Conservation (phyloP, 1,140 invertebrate genomes). For the Chironomus striatipennis region DNA sequence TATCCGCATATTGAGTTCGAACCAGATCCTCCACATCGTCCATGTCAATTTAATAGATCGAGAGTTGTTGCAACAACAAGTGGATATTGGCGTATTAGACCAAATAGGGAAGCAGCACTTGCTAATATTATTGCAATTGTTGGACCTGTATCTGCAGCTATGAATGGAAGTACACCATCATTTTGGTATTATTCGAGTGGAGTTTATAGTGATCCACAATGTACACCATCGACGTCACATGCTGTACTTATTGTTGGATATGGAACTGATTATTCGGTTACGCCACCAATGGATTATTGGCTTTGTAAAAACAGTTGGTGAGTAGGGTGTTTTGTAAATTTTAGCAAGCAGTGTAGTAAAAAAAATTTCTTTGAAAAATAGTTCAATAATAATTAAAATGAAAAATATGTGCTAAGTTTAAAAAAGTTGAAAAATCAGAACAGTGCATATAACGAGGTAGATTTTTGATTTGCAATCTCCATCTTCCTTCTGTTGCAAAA, state of each 20-base stretch:
- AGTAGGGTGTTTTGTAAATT: too few species aligned
- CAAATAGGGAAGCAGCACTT: constrained; percentile 61
- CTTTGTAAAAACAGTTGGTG: constrained; percentile 39
- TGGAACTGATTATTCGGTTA: constrained; percentile 35
- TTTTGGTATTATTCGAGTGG: constrained; percentile 69
- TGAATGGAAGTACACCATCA: constrained; percentile 64
- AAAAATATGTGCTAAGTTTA: too few species aligned
- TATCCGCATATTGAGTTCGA: constrained; percentile 41
- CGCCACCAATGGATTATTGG: constrained; percentile 34
- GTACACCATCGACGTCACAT: constrained; percentile 35
- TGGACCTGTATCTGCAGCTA: constrained; percentile 46
- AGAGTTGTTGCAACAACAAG: constrained; percentile 46
- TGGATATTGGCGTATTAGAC: constrained; percentile 37
- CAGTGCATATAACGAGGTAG: too few species aligned
- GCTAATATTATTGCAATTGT: constrained; percentile 37
- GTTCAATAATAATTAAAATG: too few species aligned
- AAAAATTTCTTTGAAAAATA: too few species aligned
- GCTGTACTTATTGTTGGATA: constrained; percentile 40
- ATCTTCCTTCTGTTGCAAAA: too few species aligned
- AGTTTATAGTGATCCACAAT: constrained; percentile 36
- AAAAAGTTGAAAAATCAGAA: too few species aligned
- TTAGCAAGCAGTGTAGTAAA: too few species aligned
- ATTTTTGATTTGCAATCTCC: too few species aligned
- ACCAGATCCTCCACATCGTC: constrained; percentile 32
- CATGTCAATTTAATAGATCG: constrained; percentile 47